These are phyloP conservation scores for Endotricha flammealis DNA, from an alignment of 2,888 invertebrate species.

Conservation along the genomic window DNA sequence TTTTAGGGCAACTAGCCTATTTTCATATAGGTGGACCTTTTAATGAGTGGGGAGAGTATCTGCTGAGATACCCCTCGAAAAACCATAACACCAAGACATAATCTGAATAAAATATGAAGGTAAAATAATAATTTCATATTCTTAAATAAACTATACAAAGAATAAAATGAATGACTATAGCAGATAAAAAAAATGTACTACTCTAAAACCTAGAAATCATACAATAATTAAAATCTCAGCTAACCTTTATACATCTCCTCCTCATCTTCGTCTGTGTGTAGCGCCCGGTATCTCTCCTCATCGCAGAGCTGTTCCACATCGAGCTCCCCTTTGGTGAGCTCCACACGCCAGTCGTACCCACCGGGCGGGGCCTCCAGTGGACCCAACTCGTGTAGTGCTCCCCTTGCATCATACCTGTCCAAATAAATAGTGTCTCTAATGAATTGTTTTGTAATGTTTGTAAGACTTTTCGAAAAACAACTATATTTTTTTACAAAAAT, in stretches of 20 bases:
- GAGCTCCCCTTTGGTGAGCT: conserved; percentile 84
- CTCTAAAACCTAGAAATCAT: background rate
- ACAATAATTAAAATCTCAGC: background rate
- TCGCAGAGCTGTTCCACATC: conserved; percentile 95
- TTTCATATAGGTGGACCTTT: too few relatives aligned
- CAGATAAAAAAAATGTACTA: background rate
- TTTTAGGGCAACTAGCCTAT: too few relatives aligned
- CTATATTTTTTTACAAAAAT: too few relatives aligned
- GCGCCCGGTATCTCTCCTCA: conserved; percentile 94
- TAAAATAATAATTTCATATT: too few relatives aligned
- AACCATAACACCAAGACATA: too few relatives aligned
- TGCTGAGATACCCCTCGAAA: too few relatives aligned
- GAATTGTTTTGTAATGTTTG: too few relatives aligned
- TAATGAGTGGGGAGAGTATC: too few relatives aligned
- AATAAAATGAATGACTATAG: background rate
- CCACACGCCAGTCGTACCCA: conserved; percentile 80
- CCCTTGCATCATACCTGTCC: conserved; percentile 95
- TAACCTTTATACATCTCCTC: conserved; percentile 93
- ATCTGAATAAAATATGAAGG: too few relatives aligned
- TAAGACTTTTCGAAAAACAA: too few relatives aligned
- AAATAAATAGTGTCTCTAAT: conserved; percentile 29
- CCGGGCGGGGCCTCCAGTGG: conserved; percentile 88
- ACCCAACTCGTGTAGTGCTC: conserved; percentile 91
- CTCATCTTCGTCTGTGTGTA: conserved; percentile 92
- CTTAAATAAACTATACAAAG: background rate